A percentile compares a stretch with the other conserved stretches of the same genome.
These are phyloP conservation scores for Anguilla obscura DNA, from an alignment of 2,797 vertebrate species.

Conservation along the genomic window DNA sequence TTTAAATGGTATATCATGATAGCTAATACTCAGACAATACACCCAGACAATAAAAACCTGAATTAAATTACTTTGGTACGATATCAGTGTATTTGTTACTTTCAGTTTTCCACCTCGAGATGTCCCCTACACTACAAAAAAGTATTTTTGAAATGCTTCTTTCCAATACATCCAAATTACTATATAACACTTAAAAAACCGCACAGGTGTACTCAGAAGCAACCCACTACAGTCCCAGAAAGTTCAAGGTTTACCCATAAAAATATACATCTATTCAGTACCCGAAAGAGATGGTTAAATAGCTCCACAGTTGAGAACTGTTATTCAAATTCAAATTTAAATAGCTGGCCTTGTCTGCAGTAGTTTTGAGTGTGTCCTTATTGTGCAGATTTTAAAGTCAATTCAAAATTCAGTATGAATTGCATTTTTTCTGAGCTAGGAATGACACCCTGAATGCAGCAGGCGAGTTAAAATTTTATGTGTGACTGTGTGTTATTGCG, in stretches of 20 bases:
- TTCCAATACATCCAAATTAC: constrained; percentile 22
- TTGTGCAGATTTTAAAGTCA: constrained; percentile 46
- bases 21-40: neutral
- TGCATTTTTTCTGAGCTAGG: constrained; percentile 45
- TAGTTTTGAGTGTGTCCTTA: constrained; percentile 24
- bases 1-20: neutral
- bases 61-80: neutral
- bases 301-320: constrained; percentile 27
- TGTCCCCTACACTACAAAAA: neutral
- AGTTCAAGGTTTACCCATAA: constrained; percentile 57
- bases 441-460: constrained; percentile 38
- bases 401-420: constrained; percentile 45
- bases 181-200: neutral
- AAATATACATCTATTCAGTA: constrained; percentile 54
- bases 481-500: constrained; percentile 3
- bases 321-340: constrained; percentile 52
- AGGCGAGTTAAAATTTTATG: constrained; percentile 35
- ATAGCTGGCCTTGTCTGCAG: constrained; percentile 48
- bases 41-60: neutral
- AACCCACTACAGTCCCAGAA: constrained; percentile 51
- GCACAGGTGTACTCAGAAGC: constrained; percentile 15
- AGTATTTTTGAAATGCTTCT: neutral
- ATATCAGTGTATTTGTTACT: neutral
- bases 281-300: constrained; percentile 37
- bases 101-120: neutral